These are phyloP conservation scores for Andricus grossulariae DNA, from an alignment of 1,140 invertebrate species.

Conservation along the genomic window DNA sequence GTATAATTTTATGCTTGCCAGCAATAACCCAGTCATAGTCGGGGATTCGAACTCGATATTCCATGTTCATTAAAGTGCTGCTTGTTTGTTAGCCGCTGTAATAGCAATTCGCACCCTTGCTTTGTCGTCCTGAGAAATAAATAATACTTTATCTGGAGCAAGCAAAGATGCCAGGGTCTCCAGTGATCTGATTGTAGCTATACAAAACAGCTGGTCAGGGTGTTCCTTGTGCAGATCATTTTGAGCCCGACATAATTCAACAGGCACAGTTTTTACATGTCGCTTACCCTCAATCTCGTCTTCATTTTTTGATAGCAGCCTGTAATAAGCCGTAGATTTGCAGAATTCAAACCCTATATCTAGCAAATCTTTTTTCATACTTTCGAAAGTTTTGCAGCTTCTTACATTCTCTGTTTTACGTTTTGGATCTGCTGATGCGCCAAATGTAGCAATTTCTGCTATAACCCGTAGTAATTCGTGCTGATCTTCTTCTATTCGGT, in stretches of 20 bases:
- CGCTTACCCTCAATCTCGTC: constrained; percentile 15
- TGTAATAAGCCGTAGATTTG: constrained; percentile 31
- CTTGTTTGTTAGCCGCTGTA: constrained; percentile 67
- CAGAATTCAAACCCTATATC: constrained; percentile 33
- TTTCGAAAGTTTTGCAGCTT: constrained; percentile 38
- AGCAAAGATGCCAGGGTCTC: constrained; percentile 48
- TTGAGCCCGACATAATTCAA: constrained; percentile 20
- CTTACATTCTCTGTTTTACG: constrained; percentile 40
- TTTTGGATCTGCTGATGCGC: constrained; percentile 41
- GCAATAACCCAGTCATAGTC: constrained; percentile 69
- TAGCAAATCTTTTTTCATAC: constrained; percentile 38
- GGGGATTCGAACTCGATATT: constrained; percentile 60
- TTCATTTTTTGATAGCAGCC: constrained; percentile 35
- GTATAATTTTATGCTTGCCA: constrained; percentile 66
- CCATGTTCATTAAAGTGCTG: constrained; percentile 61
- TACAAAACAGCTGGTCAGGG: constrained; percentile 31
- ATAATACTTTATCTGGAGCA: constrained; percentile 53
- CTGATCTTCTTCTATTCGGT: constrained; percentile 40
- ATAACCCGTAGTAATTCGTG: constrained; percentile 39
- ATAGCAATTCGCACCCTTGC: constrained; percentile 68
- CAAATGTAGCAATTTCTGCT: constrained; percentile 42
- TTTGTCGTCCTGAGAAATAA: constrained; percentile 68
- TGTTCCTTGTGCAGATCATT: constrained; percentile 33
- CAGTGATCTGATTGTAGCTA: not conserved
- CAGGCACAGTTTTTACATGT: constrained; percentile 8